Conservation (phyloP, 2,797 vertebrate species). For the Bradypus variegatus region DNA sequence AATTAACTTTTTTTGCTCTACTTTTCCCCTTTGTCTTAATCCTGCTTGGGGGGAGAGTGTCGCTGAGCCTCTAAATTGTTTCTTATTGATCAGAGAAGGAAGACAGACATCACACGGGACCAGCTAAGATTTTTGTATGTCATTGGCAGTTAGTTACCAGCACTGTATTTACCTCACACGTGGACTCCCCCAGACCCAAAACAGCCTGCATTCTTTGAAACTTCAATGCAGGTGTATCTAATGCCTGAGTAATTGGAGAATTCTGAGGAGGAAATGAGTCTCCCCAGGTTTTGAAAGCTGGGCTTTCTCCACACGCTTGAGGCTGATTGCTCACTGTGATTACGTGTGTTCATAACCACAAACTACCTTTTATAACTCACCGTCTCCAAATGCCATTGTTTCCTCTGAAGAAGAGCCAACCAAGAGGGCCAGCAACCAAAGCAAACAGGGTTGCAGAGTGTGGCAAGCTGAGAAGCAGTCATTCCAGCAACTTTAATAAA, state of each 20-base stretch:
- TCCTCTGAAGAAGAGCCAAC: not conserved
- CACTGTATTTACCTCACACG: not conserved
- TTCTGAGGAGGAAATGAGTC: not conserved
- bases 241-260: not conserved
- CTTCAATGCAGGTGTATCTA: no score
- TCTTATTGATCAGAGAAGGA: not conserved
- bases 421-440: not conserved
- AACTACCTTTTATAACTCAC: not conserved
- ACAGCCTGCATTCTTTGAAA: not conserved
- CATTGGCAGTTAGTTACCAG: not conserved
- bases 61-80: not conserved
- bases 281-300: not conserved
- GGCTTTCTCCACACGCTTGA: not conserved
- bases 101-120: fast-evolving
- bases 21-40: fast-evolving
- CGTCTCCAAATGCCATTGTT: not conserved
- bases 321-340: not conserved
- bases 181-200: not conserved
- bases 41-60: no score
- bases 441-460: not conserved
- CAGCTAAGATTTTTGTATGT: not conserved
- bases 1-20: not conserved
- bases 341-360: not conserved
- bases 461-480: not conserved
- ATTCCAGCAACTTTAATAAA: not conserved